Base-by-base conservation (phyloP, 1,140 invertebrate genomes). In the Cydia pomonella region DNA sequence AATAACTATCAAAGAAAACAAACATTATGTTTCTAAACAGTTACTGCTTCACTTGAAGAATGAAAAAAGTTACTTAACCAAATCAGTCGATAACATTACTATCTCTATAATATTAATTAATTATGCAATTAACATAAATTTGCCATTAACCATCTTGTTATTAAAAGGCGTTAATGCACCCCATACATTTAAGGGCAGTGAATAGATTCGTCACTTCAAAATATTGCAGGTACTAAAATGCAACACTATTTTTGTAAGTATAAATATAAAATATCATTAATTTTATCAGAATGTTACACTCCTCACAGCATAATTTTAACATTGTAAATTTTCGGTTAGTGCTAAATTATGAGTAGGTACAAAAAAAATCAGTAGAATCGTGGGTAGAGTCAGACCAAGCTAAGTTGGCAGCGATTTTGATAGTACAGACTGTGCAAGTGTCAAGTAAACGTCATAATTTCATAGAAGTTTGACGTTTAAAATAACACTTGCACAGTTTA, bases 61-160 rank as follows among this genome's bases (percentile, higher is more conserved):
- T 69, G 76, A 77, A 59, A 75, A 75, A 82, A 80, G 78, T 77
- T 82, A 84, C 85, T 88, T 85, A 88, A 88, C 74, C 79, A 86
- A 88, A 87, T 88, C 86, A 88, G 86, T 88, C 86, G 77, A 84
- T 82, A 76, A 79, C 79, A 84, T 76, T 76, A 79, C 75, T 53
- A 53, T 53, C 16, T 29, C 63, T 66, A 66, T 66, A 33, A 18
- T 53, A 66, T 66, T 29, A 66, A 29, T 66, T 63, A 29, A 29
- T 53, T 33, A 29, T 66, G 63, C 16, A 3, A n/a, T 66, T 66
- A 66, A 29, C n/a, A 66, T 29, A 33, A n/a, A 25, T 25, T 63
- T 63, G 23, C 23, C 63, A 33, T 63, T 25, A 6, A 27, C 63
- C 13, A 66, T 18, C 7, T 66, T 66, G 23, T 66, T 29, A 66